Evolutionary conservation across 2,888 invertebrate species (phyloP).

Genomic region (Chironomus tentans): DNA sequence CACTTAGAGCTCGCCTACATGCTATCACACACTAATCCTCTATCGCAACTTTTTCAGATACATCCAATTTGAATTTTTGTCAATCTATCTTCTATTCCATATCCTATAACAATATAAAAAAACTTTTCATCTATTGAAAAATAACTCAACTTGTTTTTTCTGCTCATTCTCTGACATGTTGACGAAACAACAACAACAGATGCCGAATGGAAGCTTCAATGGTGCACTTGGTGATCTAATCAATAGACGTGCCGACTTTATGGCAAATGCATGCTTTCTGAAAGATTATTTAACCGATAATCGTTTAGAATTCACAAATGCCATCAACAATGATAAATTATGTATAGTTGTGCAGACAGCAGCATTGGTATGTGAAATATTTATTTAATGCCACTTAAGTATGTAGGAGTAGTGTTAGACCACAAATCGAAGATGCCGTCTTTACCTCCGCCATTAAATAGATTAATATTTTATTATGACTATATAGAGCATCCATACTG

Average conservation of each 20-base stretch:
- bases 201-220: slow-evolving; percentile 28
- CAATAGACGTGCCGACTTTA: slow-evolving; percentile 28
- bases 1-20: background rate
- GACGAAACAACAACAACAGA: background rate
- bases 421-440: background rate
- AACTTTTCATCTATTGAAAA: no score
- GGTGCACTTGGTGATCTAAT: slow-evolving; percentile 30
- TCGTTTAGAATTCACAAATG: slow-evolving; percentile 29
- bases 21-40: background rate
- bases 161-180: background rate
- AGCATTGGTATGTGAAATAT: slow-evolving; percentile 27
- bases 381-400: no score
- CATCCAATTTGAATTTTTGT: background rate
- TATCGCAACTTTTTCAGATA: background rate
- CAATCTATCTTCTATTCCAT: background rate
- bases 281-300: slow-evolving; percentile 30
- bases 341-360: slow-evolving; percentile 29
- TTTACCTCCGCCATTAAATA: background rate
- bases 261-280: slow-evolving; percentile 29
- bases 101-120: no score
- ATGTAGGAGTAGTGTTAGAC: background rate
- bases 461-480: background rate
- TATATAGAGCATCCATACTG: background rate
- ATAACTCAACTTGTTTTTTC: no score
- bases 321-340: slow-evolving; percentile 29